Conservation (phyloP, 1,140 invertebrate species). For the Ostrea edulis region DNA sequence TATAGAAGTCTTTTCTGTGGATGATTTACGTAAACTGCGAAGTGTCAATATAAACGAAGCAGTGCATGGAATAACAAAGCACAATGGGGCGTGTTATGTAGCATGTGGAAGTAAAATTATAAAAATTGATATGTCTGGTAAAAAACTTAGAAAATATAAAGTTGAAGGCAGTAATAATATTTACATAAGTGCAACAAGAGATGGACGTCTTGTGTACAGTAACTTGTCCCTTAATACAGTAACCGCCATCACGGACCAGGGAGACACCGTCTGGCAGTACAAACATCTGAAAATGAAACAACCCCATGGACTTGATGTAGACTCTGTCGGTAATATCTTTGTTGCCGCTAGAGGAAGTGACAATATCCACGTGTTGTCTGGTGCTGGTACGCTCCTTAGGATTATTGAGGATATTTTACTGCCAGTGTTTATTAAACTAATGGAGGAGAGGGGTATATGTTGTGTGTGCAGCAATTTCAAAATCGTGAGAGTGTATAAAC, state of each 20-base stretch:
- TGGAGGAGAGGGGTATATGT: neutral
- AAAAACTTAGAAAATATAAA: no score
- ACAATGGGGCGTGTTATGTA: no score
- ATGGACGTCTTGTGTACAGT: neutral
- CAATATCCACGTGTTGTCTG: conserved; percentile 1
- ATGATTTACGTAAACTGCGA: no score
- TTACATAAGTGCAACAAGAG: neutral
- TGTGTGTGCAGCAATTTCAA: conserved; percentile 16
- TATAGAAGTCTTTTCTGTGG: no score
- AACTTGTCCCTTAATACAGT: neutral
- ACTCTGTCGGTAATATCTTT: no score
- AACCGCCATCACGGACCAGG: neutral
- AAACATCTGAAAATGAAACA: no score
- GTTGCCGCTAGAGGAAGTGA: neutral
- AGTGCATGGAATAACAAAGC: no score
- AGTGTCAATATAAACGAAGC: no score
- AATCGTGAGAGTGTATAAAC: neutral
- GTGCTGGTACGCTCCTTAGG: neutral
- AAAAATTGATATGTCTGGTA: no score
- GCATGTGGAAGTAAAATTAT: no score
- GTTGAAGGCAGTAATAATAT: neutral
- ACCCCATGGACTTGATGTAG: no score
- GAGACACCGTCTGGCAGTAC: no score
- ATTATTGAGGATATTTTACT: neutral
- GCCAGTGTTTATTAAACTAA: neutral